phyloP scores from a whole-genome alignment of 2,797 vertebrate species.

The Carduelis carduelis region DNA sequence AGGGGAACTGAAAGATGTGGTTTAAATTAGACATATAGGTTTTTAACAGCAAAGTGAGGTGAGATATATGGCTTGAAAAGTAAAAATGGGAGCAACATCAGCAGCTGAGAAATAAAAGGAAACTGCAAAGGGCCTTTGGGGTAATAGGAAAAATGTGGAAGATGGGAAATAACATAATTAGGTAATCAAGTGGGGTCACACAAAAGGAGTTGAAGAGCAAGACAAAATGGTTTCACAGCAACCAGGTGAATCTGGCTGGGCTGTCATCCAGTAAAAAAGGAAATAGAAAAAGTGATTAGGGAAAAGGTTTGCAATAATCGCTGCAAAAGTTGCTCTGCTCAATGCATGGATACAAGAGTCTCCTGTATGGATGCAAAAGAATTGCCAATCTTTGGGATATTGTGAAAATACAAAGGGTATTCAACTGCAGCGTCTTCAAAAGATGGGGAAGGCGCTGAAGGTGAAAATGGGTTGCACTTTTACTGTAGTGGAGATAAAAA shows the following conservation, averaged over 20 bases:
- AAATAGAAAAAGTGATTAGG: neutral
- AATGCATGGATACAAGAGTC: neutral
- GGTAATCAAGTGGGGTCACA: neutral
- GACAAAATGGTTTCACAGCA: neutral
- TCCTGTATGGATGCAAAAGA: neutral
- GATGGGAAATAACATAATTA: neutral
- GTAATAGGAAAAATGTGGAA: neutral
- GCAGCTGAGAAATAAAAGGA: neutral
- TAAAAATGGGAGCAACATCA: neutral
- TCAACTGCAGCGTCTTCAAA: neutral
- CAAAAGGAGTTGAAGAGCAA: neutral
- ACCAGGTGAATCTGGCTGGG: neutral
- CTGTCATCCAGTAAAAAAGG: neutral
- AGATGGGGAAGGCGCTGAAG: neutral
- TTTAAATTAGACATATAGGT: neutral
- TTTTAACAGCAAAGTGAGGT: neutral
- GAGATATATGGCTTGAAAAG: neutral
- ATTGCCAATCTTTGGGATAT: neutral
- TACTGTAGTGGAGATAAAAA: neutral
- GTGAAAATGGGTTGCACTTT: neutral
- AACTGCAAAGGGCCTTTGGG: neutral
- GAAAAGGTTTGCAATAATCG: neutral
- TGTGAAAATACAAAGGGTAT: slow-evolving; percentile 16
- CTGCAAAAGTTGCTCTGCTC: neutral
- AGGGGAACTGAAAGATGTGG: neutral